Evolutionary conservation across 2,888 invertebrate species (phyloP).

Genomic region (Neoaliturus tenellus): DNA sequence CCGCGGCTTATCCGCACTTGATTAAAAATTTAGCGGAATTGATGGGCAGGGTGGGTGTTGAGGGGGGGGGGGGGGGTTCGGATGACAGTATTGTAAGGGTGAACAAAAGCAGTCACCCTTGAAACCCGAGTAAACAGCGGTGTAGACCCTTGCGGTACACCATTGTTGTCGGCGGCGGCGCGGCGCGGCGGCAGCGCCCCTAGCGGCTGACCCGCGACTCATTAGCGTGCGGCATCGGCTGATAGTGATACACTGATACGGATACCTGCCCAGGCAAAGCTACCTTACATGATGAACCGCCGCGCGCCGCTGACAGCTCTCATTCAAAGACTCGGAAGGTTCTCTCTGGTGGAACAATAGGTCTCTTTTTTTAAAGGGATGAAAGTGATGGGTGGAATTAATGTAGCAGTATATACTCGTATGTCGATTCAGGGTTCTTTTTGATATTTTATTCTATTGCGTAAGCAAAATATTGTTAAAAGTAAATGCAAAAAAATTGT

Average conservation of each 20-base stretch:
- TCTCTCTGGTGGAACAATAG: not conserved
- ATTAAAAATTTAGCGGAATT: slow-evolving; percentile 57
- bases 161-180: too few species aligned
- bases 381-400: not conserved
- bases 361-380: not conserved
- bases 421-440: not conserved
- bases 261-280: not conserved
- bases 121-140: slow-evolving; percentile 57
- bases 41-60: slow-evolving; percentile 15
- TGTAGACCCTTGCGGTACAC: not conserved
- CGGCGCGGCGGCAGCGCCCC: slow-evolving; percentile 20
- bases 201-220: slow-evolving; percentile 13
- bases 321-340: not conserved
- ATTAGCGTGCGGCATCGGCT: not conserved
- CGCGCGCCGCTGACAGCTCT: slow-evolving; percentile 7
- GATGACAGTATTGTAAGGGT: slow-evolving; percentile 53
- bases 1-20: slow-evolving; percentile 55
- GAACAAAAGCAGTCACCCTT: slow-evolving; percentile 57
- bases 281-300: slow-evolving; percentile 19
- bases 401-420: too few species aligned
- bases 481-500: too few species aligned
- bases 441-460: not conserved
- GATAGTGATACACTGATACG: slow-evolving; percentile 15
- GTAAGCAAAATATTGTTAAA: not conserved
- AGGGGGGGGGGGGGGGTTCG: slow-evolving; percentile 1